phyloP scores from a whole-genome alignment of 2,797 vertebrate species.

The Clarias laeviceps region DNA sequence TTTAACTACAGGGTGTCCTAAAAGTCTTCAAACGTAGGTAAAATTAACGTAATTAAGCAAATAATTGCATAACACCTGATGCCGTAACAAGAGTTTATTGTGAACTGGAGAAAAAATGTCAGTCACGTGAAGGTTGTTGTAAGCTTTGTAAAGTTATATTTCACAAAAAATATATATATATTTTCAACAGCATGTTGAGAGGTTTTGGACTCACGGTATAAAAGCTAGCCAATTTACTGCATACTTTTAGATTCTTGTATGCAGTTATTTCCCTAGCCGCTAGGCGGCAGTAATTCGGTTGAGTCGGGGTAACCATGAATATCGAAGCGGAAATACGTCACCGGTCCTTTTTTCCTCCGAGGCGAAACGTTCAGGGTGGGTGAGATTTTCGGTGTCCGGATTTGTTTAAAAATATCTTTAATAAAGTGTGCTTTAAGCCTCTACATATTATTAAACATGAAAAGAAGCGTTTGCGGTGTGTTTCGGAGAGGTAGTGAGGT shows the following conservation, averaged over 20 bases:
- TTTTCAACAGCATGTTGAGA: background rate
- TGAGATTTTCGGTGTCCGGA: constrained; percentile 9
- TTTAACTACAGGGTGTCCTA: too few relatives aligned
- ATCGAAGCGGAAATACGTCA: background rate
- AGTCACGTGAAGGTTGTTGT: too few relatives aligned
- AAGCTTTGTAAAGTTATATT: too few relatives aligned
- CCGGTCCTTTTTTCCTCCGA: constrained; percentile 49
- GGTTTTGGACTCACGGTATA: background rate
- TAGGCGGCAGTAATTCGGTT: background rate
- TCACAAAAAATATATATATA: too few relatives aligned
- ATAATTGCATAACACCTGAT: too few relatives aligned
- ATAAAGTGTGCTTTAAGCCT: rapidly evolving
- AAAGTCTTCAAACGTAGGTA: too few relatives aligned
- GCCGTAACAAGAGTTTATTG: too few relatives aligned
- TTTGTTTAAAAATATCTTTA: background rate
- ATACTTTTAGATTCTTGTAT: background rate
- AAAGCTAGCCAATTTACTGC: background rate
- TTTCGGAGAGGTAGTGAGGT: background rate
- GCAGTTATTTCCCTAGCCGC: constrained; percentile 1
- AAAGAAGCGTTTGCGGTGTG: background rate
- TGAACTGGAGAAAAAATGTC: too few relatives aligned
- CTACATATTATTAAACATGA: rapidly evolving
- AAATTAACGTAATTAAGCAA: too few relatives aligned
- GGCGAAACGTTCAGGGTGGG: constrained; percentile 35
- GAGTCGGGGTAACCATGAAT: background rate